Percentiles rank a stretch among this genome's conserved stretches.
These are phyloP conservation scores for Numenius arquata DNA, from an alignment of 2,113 vertebrate species.

Conservation along the genomic window DNA sequence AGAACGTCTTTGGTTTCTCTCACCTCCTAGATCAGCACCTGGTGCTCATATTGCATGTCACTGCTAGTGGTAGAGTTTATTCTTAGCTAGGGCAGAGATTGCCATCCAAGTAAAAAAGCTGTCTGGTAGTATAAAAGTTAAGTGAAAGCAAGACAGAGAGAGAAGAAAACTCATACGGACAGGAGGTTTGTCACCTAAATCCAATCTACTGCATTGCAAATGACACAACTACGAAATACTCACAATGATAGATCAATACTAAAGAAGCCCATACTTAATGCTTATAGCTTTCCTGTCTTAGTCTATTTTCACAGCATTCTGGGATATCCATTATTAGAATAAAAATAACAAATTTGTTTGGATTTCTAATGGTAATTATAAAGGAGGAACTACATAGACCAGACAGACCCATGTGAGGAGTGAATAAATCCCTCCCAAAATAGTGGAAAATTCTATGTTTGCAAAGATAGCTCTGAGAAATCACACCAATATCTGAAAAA, in stretches of 20 bases:
- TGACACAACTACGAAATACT: background rate
- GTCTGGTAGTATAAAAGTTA: background rate
- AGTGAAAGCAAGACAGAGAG: background rate
- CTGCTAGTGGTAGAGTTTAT: background rate
- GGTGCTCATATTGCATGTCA: background rate
- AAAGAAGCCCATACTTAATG: background rate
- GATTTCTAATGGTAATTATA: background rate
- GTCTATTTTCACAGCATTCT: background rate
- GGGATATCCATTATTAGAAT: background rate
- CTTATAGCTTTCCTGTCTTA: background rate
- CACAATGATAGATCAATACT: background rate
- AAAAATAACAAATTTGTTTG: background rate
- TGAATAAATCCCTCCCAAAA: rapidly evolving
- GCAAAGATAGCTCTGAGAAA: background rate
- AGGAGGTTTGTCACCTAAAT: background rate
- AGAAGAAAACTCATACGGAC: background rate
- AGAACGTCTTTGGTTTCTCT: background rate
- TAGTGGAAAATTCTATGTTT: background rate
- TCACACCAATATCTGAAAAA: background rate
- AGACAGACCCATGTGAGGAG: background rate
- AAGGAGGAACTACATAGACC: background rate
- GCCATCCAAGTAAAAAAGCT: background rate
- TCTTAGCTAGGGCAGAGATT: background rate
- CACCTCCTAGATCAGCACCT: background rate
- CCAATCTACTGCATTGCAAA: rapidly evolving